A percentile compares a stretch with the other conserved stretches of the same genome.
These are phyloP conservation scores for Ascidia mentula DNA, from an alignment of 23 tunicate species.

Conservation along the genomic window DNA sequence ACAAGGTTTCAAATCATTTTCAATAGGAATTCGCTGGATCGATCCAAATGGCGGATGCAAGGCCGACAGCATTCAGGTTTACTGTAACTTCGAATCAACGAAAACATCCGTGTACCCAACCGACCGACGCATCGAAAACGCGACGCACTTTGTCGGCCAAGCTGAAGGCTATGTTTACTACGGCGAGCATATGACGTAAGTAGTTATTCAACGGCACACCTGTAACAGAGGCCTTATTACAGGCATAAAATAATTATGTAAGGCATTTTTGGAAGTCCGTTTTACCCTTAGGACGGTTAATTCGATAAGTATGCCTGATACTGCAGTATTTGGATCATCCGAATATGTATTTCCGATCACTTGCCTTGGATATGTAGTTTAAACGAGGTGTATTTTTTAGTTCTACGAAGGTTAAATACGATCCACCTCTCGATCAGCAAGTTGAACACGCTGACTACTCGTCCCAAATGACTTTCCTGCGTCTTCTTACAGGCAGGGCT, in stretches of 20 bases:
- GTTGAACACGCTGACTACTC: conserved; percentile 77
- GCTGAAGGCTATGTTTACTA: conserved; percentile 30
- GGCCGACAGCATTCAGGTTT: conserved; percentile 91
- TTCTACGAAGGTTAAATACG: conserved; percentile 57
- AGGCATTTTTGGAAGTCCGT: too few species aligned
- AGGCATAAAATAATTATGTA: too few species aligned
- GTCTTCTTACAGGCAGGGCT: conserved; percentile 78
- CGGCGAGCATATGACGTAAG: conserved; percentile 32
- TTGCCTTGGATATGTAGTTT: too few species aligned
- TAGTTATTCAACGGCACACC: too few species aligned
- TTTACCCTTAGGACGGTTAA: too few species aligned
- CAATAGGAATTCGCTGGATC: conserved; percentile 88
- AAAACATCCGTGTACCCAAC: conserved; percentile 93
- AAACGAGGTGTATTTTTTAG: too few species aligned
- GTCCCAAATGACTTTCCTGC: conserved; percentile 91
- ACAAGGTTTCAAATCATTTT: too few species aligned
- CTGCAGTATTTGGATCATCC: too few species aligned
- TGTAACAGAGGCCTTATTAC: too few species aligned
- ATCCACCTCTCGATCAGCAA: conserved; percentile 59
- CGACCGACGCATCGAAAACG: conserved; percentile 61
- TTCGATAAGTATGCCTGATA: too few species aligned
- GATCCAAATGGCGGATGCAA: conserved; percentile 98
- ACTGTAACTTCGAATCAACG: conserved; percentile 85
- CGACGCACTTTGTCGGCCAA: conserved; percentile 54
- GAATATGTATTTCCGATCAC: too few species aligned